A percentile compares a stretch with the other conserved stretches of the same genome.
Evolutionary conservation across 2,888 invertebrate genomes (phyloP).

Genomic region (Eumerus sabulonum): DNA sequence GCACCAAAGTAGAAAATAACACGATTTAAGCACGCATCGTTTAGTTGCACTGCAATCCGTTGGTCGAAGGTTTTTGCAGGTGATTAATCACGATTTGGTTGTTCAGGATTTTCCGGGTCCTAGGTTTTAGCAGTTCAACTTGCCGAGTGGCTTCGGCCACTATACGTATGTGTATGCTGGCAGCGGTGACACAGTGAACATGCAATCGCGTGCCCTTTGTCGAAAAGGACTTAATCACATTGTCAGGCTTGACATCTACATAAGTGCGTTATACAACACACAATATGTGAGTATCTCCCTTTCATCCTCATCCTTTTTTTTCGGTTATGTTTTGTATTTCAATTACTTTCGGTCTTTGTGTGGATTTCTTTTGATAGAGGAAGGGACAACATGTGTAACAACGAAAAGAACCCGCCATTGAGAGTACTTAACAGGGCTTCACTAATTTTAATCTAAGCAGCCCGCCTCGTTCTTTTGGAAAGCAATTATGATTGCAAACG

Average conservation of each 20-base stretch:
- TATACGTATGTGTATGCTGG: constrained; percentile 8
- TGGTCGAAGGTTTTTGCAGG: constrained; percentile 50
- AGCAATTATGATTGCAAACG: constrained; percentile 63
- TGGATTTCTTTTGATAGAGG: too few species aligned
- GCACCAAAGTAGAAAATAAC: constrained; percentile 29
- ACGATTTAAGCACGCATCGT: constrained; percentile 65
- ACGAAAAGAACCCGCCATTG: constrained; percentile 29
- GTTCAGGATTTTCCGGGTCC: constrained; percentile 34
- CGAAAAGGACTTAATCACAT: constrained; percentile 60
- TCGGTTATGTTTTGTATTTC: too few species aligned
- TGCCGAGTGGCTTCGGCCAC: constrained; percentile 9
- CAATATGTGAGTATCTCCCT: constrained; percentile 25
- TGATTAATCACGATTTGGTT: constrained; percentile 67
- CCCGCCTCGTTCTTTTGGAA: constrained; percentile 35
- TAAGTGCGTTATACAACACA: constrained; percentile 5
- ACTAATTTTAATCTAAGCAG: constrained; percentile 61
- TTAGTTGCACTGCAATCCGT: constrained; percentile 49
- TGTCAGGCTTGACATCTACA: constrained; percentile 63
- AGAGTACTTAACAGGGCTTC: constrained; percentile 49
- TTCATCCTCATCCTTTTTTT: constrained; percentile 20
- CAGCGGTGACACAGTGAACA: constrained; percentile 56
- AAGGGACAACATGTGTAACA: neutral
- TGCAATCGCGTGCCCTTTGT: constrained; percentile 62
- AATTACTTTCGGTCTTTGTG: constrained; percentile 1
- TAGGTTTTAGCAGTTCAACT: constrained; percentile 31